These are phyloP conservation scores for Drosophila tripunctata DNA, from an alignment of 2,888 invertebrate genomes.

Conservation along the genomic window DNA sequence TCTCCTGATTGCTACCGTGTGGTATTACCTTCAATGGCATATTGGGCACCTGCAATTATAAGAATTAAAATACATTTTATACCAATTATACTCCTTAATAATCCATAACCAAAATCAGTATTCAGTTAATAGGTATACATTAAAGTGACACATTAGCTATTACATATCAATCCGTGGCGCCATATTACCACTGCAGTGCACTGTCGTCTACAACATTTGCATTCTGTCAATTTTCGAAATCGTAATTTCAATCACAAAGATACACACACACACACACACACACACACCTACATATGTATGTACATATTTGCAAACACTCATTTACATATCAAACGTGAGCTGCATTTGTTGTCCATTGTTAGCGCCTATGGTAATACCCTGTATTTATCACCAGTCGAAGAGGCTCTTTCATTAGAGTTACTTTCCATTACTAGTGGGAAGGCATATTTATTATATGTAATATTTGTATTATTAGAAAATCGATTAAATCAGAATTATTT, in stretches of 20 bases:
- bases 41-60: slow-evolving; percentile 83
- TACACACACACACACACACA: slow-evolving; percentile 8
- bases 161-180: slow-evolving; percentile 47
- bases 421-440: no score
- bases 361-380: neutral
- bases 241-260: slow-evolving; percentile 41
- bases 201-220: slow-evolving; percentile 7
- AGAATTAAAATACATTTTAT: neutral
- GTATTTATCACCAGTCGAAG: no score
- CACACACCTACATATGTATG: no score
- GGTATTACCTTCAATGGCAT: slow-evolving; percentile 75
- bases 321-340: slow-evolving; percentile 66
- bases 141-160: slow-evolving; percentile 47
- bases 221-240: slow-evolving; percentile 53
- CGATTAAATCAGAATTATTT: no score
- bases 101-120: no score
- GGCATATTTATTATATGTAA: no score
- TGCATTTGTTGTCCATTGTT: slow-evolving; percentile 40
- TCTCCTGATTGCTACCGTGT: slow-evolving; percentile 23
- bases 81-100: no score
- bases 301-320: slow-evolving; percentile 34
- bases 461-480: no score
- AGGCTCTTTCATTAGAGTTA: no score
- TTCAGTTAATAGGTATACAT: no score
- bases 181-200: neutral